Base-by-base conservation (phyloP, 2,113 vertebrate genomes). In the Echinops telfairi region DNA sequence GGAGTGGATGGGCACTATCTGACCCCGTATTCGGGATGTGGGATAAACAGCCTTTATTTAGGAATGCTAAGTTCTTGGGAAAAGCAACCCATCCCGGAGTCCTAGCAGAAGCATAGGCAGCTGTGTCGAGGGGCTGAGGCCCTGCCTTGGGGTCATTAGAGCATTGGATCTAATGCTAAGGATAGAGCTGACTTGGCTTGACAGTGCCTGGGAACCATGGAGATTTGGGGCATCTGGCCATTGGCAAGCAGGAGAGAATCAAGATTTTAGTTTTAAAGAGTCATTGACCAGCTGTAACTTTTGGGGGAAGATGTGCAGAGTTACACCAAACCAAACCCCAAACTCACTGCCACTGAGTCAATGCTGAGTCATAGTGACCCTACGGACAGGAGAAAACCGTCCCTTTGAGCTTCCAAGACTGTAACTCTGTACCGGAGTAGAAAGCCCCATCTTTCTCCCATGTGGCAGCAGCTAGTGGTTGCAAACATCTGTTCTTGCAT, bases 191-290 rank as follows among this genome's bases (percentile, higher is more conserved):
- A 62, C 64, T 90, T 86, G 86, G 76, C 27, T 64, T 92, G 11
- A 29, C 57, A 57, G 83, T 78, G 10, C 20, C 20, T 64, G 43
- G 47, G n/a, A 22, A n/a, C 80, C 25, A 1, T 19, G 38, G 75
- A 62, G 19, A 78, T 70, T 94, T 27, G 31, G 81, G 75, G 6
- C 36, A 83, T 79, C 38, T 68, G 79, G 11, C 29, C 79, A 70
- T 38, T 73, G 83, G 80, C 84, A 89, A 29, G 47, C 62, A 82
- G 43, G 40, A 20, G n/a, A 93, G 6, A 83, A 81, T 58, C 4
- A 57, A 77, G 6, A n/a, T 47, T 95, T 90, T 90, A 68, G 89
- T 84, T 94, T 91, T 93, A 92, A 91, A 92, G 53, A 86, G 43
- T 83, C 92, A 6, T 85, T 88, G 66, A 73, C 57, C 43, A 27